A percentile compares a stretch with the other conserved stretches of the same genome.
Conservation (phyloP, 2,113 vertebrate genomes). For the Cololabis saira region DNA sequence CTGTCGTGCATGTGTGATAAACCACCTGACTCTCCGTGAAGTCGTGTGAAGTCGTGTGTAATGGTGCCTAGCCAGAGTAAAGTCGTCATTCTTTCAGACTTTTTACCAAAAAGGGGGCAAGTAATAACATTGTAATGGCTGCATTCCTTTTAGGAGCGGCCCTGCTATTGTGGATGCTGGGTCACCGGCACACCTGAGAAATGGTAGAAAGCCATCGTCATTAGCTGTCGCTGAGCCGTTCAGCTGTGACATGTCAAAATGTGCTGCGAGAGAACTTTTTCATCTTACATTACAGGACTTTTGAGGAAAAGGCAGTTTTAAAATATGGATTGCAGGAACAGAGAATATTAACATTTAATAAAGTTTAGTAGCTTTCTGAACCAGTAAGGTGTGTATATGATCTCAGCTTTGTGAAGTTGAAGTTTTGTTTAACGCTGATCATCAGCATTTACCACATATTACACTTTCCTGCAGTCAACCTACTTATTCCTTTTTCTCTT, state of each 20-base stretch:
- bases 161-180: conserved; percentile 17
- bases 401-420: no score
- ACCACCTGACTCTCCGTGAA: no score
- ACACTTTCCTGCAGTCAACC: no score
- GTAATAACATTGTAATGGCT: conserved; percentile 29
- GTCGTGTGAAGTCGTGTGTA: neutral
- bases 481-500: no score
- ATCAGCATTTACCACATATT: no score
- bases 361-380: no score
- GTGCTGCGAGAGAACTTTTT: conserved; percentile 22
- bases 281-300: neutral
- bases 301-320: neutral
- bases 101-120: conserved; percentile 11
- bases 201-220: conserved; percentile 5
- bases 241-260: conserved; percentile 58
- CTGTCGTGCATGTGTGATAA: neutral
- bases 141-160: conserved; percentile 22
- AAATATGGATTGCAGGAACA: neutral
- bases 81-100: conserved; percentile 14
- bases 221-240: conserved; percentile 31
- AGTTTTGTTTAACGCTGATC: no score
- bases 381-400: no score
- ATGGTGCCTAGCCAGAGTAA: conserved; percentile 1
- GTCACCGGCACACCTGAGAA: conserved; percentile 35
- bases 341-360: no score